phyloP scores from a whole-genome alignment of 2,888 invertebrate species.

The Petrolisthes manimaculis region DNA sequence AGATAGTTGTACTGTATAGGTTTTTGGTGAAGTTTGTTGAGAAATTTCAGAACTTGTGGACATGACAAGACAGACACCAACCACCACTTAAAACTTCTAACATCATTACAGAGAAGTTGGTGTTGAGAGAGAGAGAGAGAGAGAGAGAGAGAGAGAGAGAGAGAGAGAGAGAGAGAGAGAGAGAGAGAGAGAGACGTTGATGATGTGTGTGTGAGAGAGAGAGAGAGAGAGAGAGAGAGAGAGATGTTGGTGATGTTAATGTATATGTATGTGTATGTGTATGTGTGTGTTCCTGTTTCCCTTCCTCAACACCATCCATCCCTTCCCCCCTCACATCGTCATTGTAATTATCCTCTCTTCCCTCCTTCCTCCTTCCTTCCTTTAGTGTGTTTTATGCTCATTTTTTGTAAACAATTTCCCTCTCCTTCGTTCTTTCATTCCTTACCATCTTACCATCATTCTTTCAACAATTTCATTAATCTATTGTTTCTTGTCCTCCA shows the following conservation, averaged over 20 bases:
- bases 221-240: slow-evolving; percentile 23
- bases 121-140: not conserved
- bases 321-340: not conserved
- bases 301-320: not conserved
- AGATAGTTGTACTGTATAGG: too few species aligned
- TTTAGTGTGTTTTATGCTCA: too few species aligned
- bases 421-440: too few species aligned
- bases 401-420: too few species aligned
- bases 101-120: not conserved
- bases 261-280: not conserved
- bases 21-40: too few species aligned
- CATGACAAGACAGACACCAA: too few species aligned
- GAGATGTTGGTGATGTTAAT: not conserved
- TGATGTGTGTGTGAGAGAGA: slow-evolving; percentile 8
- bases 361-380: too few species aligned
- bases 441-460: too few species aligned
- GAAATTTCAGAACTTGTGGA: too few species aligned
- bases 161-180: slow-evolving; percentile 3
- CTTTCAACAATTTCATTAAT: too few species aligned
- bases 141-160: not conserved
- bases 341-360: too few species aligned
- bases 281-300: not conserved
- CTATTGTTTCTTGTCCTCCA: too few species aligned
- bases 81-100: not conserved
- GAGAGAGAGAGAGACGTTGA: slow-evolving; percentile 7